Conservation (phyloP, 2,797 vertebrate species). For the Morelia viridis region DNA sequence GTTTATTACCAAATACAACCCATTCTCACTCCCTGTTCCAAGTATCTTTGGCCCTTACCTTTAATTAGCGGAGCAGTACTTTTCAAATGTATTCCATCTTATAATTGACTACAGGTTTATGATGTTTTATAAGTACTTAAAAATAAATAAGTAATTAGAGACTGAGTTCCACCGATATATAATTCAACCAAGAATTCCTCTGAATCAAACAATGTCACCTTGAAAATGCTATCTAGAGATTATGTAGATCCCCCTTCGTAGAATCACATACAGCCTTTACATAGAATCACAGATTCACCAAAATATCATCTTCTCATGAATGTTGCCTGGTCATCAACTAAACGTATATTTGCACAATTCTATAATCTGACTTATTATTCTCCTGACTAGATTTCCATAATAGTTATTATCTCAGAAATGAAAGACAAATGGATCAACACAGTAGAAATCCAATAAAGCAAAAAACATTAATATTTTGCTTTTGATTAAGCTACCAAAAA, state of each 20-base stretch:
- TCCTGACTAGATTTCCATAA: slow-evolving; percentile 34
- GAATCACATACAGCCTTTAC: no score
- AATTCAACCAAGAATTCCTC: not conserved
- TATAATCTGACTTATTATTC: not conserved
- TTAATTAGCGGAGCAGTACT: not conserved
- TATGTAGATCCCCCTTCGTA: not conserved
- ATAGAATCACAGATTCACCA: not conserved
- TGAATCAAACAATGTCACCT: not conserved
- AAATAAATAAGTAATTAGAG: not conserved
- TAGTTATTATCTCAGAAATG: slow-evolving; percentile 54
- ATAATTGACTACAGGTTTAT: not conserved
- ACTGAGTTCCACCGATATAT: not conserved
- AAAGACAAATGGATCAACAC: slow-evolving; percentile 43
- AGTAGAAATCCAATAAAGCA: slow-evolving; percentile 56
- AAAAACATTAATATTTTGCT: slow-evolving; percentile 48
- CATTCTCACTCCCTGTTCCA: not conserved
- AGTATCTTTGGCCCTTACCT: not conserved
- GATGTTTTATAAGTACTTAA: not conserved
- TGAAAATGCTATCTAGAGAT: not conserved
- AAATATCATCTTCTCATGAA: not conserved
- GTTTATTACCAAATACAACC: not conserved
- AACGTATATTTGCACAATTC: not conserved
- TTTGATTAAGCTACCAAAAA: slow-evolving; percentile 11
- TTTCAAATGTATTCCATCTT: not conserved
- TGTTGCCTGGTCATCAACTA: not conserved